A percentile compares a stretch with the other conserved stretches of the same genome.
Evolutionary conservation across 2,113 vertebrate species (phyloP).

Genomic region (Cyanocitta stelleri): DNA sequence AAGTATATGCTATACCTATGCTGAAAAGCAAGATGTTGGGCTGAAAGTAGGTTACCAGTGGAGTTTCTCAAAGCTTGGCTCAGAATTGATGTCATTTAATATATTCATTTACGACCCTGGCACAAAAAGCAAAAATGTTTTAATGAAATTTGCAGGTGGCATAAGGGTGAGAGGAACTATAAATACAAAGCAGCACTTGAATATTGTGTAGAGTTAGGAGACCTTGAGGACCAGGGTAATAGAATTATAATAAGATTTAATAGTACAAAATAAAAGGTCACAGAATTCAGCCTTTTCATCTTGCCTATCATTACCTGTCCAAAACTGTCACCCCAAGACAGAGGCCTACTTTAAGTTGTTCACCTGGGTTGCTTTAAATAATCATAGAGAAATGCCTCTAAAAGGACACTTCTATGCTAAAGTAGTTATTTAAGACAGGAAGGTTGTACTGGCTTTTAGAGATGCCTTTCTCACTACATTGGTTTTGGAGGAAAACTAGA

Average conservation of each 20-base stretch:
- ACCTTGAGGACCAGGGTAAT: neutral
- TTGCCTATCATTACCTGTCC: neutral
- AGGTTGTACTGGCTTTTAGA: neutral
- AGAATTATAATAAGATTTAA: slow-evolving; percentile 10
- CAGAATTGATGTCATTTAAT: neutral
- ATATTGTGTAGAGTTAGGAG: neutral
- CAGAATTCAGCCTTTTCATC: neutral
- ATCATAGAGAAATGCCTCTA: neutral
- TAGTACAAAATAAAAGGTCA: slow-evolving; percentile 10
- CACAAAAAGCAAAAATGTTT: neutral
- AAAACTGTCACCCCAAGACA: too few species aligned
- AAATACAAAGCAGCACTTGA: slow-evolving; percentile 1
- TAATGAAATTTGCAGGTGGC: slow-evolving; percentile 14
- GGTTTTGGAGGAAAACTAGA: neutral
- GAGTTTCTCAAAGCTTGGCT: neutral
- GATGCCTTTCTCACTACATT: neutral
- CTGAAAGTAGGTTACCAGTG: neutral
- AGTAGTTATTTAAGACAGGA: neutral
- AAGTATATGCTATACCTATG: neutral
- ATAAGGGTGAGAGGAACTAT: neutral
- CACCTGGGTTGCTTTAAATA: neutral
- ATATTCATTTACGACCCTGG: neutral
- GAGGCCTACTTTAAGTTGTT: neutral
- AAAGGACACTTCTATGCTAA: neutral
- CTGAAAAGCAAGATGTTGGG: neutral